These are phyloP conservation scores for Limnothrissa miodon DNA, from an alignment of 2,113 vertebrate genomes.

Conservation along the genomic window DNA sequence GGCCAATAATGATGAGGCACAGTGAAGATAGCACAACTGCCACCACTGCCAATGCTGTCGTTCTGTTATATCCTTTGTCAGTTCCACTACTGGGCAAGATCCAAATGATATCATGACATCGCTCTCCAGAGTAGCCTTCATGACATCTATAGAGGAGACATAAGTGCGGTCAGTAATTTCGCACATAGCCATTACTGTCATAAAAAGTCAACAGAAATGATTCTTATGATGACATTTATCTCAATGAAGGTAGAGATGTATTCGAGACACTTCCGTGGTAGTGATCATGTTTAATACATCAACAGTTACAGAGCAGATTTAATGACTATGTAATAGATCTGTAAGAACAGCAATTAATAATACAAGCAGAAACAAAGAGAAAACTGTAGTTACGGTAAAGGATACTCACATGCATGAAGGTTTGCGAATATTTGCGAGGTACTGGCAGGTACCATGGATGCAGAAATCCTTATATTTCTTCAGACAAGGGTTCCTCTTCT, in stretches of 20 bases:
- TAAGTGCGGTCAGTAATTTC: background rate
- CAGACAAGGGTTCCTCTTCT: conserved; percentile 91
- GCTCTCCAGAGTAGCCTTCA: conserved; percentile 80
- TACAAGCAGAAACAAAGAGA: background rate
- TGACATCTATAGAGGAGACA: conserved; percentile 68
- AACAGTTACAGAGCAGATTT: background rate
- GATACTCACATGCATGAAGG: conserved; percentile 89
- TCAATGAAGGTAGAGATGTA: background rate
- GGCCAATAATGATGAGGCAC: conserved; percentile 87
- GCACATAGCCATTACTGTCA: background rate
- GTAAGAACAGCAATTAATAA: background rate
- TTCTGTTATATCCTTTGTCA: conserved; percentile 80
- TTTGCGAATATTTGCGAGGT: conserved; percentile 73
- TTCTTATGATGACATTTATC: background rate
- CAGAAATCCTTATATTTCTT: conserved; percentile 92
- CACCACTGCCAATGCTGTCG: conserved; percentile 86
- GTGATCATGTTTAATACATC: background rate
- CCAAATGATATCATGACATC: conserved; percentile 79
- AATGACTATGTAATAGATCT: background rate
- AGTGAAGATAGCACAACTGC: conserved; percentile 89
- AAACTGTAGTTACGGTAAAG: background rate
- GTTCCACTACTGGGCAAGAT: conserved; percentile 75
- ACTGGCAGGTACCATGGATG: conserved; percentile 91
- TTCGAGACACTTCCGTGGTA: background rate
- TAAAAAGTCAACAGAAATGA: background rate